A percentile compares a stretch with the other conserved stretches of the same genome.
These are phyloP conservation scores for Chrysemys picta DNA, from an alignment of 2,113 vertebrate species.

Conservation along the genomic window DNA sequence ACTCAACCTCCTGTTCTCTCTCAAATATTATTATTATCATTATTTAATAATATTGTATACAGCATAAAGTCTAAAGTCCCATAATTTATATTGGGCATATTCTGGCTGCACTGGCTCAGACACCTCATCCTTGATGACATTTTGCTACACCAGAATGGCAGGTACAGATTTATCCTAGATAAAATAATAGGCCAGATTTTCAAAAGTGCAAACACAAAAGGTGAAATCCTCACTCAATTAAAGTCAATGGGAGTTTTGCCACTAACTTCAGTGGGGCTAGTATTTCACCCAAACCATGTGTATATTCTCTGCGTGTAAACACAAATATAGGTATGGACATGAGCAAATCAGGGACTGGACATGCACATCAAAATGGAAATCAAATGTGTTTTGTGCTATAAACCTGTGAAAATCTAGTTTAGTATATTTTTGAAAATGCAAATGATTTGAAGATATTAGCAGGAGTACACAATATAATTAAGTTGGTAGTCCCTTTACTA, in stretches of 20 bases:
- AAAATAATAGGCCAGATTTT: too few species aligned
- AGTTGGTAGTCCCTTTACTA: background rate
- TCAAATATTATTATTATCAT: background rate
- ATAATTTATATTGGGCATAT: too few species aligned
- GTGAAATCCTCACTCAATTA: too few species aligned
- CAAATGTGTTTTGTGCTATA: background rate
- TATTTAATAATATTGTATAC: too few species aligned
- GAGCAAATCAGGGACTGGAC: background rate
- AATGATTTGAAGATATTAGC: background rate
- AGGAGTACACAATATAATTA: rapidly evolving
- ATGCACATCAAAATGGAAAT: background rate
- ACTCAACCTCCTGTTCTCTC: background rate
- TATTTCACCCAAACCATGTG: background rate
- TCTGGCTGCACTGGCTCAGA: too few species aligned
- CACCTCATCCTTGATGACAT: too few species aligned
- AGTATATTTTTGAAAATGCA: background rate
- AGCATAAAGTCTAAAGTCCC: too few species aligned
- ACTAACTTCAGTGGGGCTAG: background rate
- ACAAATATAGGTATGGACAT: background rate
- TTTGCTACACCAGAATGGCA: too few species aligned
- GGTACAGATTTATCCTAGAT: too few species aligned
- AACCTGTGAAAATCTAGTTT: background rate
- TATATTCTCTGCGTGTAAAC: background rate
- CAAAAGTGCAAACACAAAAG: too few species aligned
- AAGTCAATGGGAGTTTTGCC: background rate